Evolutionary conservation across 2,113 vertebrate species (phyloP), one percentile per base, ranked within the genome.

Genomic region (Lates calcarifer): DNA sequence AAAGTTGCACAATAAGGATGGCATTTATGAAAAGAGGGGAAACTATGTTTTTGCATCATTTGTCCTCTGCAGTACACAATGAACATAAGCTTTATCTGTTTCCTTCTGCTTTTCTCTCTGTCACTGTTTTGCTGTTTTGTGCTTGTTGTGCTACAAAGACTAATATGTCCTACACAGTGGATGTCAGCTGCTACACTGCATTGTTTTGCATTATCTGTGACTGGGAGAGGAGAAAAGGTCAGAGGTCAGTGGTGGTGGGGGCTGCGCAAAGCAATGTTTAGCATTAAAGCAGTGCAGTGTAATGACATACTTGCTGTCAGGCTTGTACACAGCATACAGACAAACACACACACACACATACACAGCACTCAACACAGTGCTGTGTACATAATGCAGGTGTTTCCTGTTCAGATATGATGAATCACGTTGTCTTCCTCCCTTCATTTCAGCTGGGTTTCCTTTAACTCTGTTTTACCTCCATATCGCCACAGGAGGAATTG

Each of bases 331-430:
- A 66, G 2, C 14, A 62, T 18, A 24, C 76, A 78, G 39, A 80
- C 84, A 83, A 68, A 74, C 61, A 69, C 56, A 47, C 49, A 33
- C 29, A n/a, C 65, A 65, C 22, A 61, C 64, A 43, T 69, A 69
- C 55, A 58, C 79, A 39, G 61, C 79, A 39, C 37, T 51, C 71
- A 47, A 28, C 55, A 31, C 68, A 2, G 43, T 55, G 22, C 55
- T 58, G 73, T 41, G 53, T 39, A 79, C 77, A 87, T 35, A 58
- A 69, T 71, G 85, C 90, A 92, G 91, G 84, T 93, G 92, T 83
- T 93, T 93, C 92, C 92, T 92, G 89, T 80, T 77, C 79, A 79
- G 86, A 90, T 87, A 56, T 76, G 82, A 89, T 85, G 81, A 91
- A 87, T 91, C 86, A 85, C 41, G 47, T 64, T n/a, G 77, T 83